Evolutionary conservation across 2,888 invertebrate species (phyloP).

Genomic region (Sericinus montela): DNA sequence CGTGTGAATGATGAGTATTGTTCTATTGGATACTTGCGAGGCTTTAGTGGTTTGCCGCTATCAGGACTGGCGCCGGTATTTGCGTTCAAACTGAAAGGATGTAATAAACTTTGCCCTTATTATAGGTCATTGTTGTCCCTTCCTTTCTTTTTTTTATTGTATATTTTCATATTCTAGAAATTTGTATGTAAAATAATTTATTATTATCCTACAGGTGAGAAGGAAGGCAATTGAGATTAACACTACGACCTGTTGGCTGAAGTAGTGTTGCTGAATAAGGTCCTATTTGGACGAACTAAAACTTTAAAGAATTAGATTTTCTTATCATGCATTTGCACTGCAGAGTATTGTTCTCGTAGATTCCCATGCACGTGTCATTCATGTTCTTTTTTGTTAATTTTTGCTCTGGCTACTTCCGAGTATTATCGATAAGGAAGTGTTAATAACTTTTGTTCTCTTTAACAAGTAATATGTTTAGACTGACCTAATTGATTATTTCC

Average conservation of each 20-base stretch:
- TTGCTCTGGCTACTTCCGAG: conserved; percentile 41
- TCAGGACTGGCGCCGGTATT: conserved; percentile 42
- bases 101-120: conserved; percentile 23
- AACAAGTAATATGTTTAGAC: background rate
- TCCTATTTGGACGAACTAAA: background rate
- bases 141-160: conserved; percentile 14
- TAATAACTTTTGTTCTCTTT: conserved; percentile 37
- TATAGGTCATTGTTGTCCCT: conserved; percentile 18
- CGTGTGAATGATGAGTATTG: conserved; percentile 33
- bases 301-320: conserved; percentile 22
- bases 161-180: background rate
- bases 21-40: conserved; percentile 26
- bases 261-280: no score
- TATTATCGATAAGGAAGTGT: conserved; percentile 56
- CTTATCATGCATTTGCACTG: conserved; percentile 30
- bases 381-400: conserved; percentile 31
- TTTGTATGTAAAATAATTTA: no score
- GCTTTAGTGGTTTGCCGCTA: conserved; percentile 31
- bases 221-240: background rate
- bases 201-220: background rate
- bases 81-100: conserved; percentile 16
- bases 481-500: background rate
- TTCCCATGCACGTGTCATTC: conserved; percentile 44
- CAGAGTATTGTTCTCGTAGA: conserved; percentile 45
- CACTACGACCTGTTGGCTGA: background rate